Evolutionary conservation across 2,888 invertebrate genomes (phyloP).

Genomic region (Blastobasis lacticolella): DNA sequence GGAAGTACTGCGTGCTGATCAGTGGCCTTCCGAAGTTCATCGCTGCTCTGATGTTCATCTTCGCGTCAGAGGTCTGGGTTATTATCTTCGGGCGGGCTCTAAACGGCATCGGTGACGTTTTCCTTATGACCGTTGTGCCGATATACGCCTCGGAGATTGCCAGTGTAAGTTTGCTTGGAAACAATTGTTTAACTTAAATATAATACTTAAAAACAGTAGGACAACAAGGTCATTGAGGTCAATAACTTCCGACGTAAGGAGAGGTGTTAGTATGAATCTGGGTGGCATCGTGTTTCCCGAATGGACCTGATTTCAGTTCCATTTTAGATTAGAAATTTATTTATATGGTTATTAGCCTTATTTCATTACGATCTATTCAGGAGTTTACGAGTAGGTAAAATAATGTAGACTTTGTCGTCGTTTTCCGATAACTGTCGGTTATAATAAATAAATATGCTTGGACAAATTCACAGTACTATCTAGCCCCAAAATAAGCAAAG

Average conservation of each 20-base stretch:
- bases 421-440: too few species aligned
- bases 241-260: neutral
- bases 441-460: too few species aligned
- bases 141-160: conserved; percentile 29
- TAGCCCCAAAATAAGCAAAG: too few species aligned
- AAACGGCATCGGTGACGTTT: conserved; percentile 12
- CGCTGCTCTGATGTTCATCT: conserved; percentile 16
- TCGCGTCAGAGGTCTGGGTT: conserved; percentile 26
- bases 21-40: conserved; percentile 17
- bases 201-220: neutral
- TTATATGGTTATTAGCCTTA: too few species aligned
- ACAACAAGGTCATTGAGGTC: too few species aligned
- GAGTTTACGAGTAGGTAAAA: too few species aligned
- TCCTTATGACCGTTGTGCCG: conserved; percentile 17
- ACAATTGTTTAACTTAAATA: neutral
- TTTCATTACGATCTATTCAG: too few species aligned
- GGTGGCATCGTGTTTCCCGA: neutral
- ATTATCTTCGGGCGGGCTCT: conserved; percentile 20
- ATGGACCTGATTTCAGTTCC: too few species aligned
- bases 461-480: too few species aligned
- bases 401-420: too few species aligned
- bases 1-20: conserved; percentile 15
- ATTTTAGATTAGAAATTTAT: too few species aligned
- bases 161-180: neutral
- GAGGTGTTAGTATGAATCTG: neutral